Conservation (phyloP, 2,888 invertebrate genomes). For the Phyllotreta striolata region DNA sequence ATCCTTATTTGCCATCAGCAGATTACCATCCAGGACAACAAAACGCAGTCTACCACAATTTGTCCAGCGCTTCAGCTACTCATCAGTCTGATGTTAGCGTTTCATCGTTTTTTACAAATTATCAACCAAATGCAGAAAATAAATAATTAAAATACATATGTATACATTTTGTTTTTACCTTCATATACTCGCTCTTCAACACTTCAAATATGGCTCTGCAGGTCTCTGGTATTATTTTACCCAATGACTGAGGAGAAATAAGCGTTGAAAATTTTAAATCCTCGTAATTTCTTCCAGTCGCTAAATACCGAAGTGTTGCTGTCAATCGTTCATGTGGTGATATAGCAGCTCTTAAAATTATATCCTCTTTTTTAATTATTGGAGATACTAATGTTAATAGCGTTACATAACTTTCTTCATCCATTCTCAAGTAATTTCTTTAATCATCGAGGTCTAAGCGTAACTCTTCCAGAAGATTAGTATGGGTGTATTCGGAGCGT, state of each 20-base stretch:
- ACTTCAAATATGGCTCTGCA: not conserved
- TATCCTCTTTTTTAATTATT: slow-evolving; percentile 4
- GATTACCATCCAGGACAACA: not conserved
- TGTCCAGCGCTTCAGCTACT: not conserved
- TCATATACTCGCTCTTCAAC: not conserved
- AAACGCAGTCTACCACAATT: too few species aligned
- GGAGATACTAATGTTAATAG: slow-evolving; percentile 7
- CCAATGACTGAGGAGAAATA: not conserved
- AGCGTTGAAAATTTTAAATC: slow-evolving; percentile 19
- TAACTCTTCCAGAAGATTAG: too few species aligned
- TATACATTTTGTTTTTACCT: too few species aligned
- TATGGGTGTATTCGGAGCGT: too few species aligned
- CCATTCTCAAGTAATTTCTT: slow-evolving; percentile 42
- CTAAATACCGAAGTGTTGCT: slow-evolving; percentile 29
- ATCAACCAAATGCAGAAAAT: not conserved
- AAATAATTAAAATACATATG: too few species aligned
- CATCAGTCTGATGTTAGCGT: not conserved
- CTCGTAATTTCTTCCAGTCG: slow-evolving; percentile 43
- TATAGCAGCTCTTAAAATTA: slow-evolving; percentile 4
- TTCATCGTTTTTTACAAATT: not conserved
- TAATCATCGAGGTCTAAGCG: not conserved
- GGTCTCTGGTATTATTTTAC: not conserved
- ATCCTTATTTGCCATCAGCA: not conserved
- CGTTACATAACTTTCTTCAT: slow-evolving; percentile 22
- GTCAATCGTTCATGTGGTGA: not conserved